Base-by-base conservation (phyloP, 2,888 invertebrate genomes). In the Dicycla oo region DNA sequence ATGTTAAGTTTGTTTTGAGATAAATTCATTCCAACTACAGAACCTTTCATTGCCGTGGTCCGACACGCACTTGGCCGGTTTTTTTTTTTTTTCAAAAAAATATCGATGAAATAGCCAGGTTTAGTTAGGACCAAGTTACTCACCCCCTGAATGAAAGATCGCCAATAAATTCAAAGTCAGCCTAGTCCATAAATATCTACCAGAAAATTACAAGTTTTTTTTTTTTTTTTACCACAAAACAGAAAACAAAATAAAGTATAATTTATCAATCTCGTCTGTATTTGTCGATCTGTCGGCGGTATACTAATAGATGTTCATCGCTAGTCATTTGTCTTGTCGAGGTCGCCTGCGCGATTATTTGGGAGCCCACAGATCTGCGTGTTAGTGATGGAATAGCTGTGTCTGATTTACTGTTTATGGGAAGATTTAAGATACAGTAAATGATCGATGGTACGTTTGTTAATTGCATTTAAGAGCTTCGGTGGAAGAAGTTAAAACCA, bases 271-370 rank as follows among this genome's bases (percentile, higher is more conserved):
- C 73, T 54, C 54, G 38, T 15, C 78, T 77, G 78, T 77, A 57
- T 78, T 80, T 63, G 79, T 78, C 66, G 69, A 80, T 82, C 83
- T 73, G 80, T 80, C 82, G 40, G 53, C 61, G 34, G 53, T 74
- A 15, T 61, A 76, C 83, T 75, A 84, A 85, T 85, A 76, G 76
- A 84, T 81, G 86, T 83, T 77, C 81, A 71, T 67, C 61, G 56
- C 30, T 0, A 75, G 61, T 81, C 84, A 84, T 84, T 85, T 77
- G 81, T 84, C 84, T 84, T 84, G 75, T 71, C 74, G 51, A 72
- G 69, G 68, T 43, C 67, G 56, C 57, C 71, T 78, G 73, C 83
- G 63, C 57, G 78, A 81, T 80, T 81, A 78, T 84, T 78, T 56
- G 80, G 67, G 40, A 51, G 38, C 43, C 66, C 79, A 7, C 60